Evolutionary conservation across 2,888 invertebrate genomes (phyloP).

Genomic region (Atherix ibis): DNA sequence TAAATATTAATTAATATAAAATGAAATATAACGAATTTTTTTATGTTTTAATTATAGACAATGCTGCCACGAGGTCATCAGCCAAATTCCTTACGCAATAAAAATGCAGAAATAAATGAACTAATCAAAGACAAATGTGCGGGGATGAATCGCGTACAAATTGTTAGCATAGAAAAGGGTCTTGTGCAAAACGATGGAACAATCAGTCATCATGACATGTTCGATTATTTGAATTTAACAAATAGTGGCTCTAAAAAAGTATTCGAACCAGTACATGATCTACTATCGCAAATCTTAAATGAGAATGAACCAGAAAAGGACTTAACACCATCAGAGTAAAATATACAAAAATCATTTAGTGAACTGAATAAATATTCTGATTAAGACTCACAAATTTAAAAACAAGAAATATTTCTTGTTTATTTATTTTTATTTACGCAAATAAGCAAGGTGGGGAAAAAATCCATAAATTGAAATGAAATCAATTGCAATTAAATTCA

Average conservation of each 20-base stretch:
- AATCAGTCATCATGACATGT: slow-evolving; percentile 81
- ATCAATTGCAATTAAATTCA: too few relatives aligned
- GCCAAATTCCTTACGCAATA: slow-evolving; percentile 65
- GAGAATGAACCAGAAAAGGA: slow-evolving; percentile 63
- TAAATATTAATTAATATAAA: neutral
- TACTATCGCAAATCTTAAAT: slow-evolving; percentile 57
- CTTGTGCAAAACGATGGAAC: slow-evolving; percentile 62
- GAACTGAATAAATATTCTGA: too few relatives aligned
- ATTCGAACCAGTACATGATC: slow-evolving; percentile 70
- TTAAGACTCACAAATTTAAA: too few relatives aligned
- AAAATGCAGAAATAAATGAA: slow-evolving; percentile 59
- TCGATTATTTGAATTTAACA: slow-evolving; percentile 78
- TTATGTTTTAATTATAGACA: slow-evolving; percentile 42
- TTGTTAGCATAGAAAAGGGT: slow-evolving; percentile 63
- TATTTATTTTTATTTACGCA: too few relatives aligned
- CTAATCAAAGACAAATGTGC: slow-evolving; percentile 47
- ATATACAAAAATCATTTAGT: neutral
- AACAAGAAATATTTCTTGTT: too few relatives aligned
- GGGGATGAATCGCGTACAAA: slow-evolving; percentile 54
- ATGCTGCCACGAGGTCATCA: slow-evolving; percentile 76
- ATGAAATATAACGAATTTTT: neutral
- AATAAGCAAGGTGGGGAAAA: too few relatives aligned
- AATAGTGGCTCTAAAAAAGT: slow-evolving; percentile 75
- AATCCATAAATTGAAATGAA: too few relatives aligned
- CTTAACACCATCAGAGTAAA: slow-evolving; percentile 53